phyloP scores from a whole-genome alignment of 2,888 invertebrate genomes.

The Lacanobia oleracea region DNA sequence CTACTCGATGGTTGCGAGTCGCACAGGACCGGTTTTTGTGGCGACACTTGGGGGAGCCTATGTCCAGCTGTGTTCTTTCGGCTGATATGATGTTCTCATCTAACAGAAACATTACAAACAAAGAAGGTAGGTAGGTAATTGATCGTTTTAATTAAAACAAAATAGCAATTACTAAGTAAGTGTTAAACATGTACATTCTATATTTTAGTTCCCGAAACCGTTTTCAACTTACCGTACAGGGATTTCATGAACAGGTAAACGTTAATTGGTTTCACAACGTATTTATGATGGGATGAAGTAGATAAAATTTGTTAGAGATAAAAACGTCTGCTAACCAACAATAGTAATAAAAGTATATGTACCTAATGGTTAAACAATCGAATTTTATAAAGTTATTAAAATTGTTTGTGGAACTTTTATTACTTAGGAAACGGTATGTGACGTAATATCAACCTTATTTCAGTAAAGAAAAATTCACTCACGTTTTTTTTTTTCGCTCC shows the following conservation, averaged over 20 bases:
- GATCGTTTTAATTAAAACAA: neutral
- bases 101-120: too few species aligned
- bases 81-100: too few species aligned
- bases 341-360: neutral
- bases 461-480: neutral
- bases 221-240: neutral
- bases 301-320: neutral
- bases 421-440: neutral
- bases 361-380: neutral
- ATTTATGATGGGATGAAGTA: neutral
- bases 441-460: neutral
- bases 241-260: neutral
- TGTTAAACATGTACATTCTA: too few species aligned
- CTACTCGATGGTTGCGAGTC: too few species aligned
- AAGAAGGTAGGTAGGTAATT: too few species aligned
- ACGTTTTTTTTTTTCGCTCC: neutral
- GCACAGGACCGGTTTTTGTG: too few species aligned
- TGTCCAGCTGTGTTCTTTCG: too few species aligned
- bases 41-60: too few species aligned
- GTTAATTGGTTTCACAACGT: neutral
- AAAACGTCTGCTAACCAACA: neutral
- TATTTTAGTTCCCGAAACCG: neutral
- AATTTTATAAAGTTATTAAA: neutral
- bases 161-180: too few species aligned
- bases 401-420: neutral